Evolutionary conservation across 2,113 vertebrate species (phyloP).

Genomic region (Mesocricetus auratus): DNA sequence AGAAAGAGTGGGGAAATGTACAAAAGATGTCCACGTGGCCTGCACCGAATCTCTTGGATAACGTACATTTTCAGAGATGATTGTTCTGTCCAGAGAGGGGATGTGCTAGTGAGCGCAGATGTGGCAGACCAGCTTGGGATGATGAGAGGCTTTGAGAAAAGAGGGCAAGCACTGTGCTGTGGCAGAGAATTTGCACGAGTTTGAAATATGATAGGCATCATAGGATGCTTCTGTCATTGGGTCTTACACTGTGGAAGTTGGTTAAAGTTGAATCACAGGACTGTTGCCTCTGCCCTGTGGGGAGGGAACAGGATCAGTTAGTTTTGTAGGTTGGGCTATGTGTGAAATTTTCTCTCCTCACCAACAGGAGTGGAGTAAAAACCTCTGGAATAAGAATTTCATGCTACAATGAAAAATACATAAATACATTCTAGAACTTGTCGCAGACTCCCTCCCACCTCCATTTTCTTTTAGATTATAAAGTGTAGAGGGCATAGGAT

Average conservation of each 20-base stretch:
- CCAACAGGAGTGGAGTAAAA: neutral
- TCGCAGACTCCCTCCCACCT: neutral
- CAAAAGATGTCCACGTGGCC: neutral
- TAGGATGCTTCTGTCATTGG: neutral
- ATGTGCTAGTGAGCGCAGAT: neutral
- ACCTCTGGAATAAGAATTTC: neutral
- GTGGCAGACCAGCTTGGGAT: neutral
- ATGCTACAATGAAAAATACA: neutral
- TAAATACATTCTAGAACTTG: constrained; percentile 6
- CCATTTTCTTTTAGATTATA: neutral
- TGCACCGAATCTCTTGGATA: neutral
- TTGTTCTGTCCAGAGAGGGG: neutral
- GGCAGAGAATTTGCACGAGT: neutral
- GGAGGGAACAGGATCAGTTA: neutral
- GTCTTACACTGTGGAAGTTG: neutral
- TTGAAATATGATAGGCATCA: neutral
- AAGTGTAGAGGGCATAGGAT: neutral
- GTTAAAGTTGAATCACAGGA: neutral
- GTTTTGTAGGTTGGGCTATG: neutral
- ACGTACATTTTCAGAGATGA: neutral
- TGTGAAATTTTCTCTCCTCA: neutral
- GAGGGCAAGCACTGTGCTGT: neutral
- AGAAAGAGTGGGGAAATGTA: neutral
- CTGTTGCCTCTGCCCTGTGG: neutral
- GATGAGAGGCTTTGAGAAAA: neutral